A percentile compares a stretch with the other conserved stretches of the same genome.
Conservation (phyloP, 2,888 invertebrate species). For the Marasmarcha lunaedactyla region DNA sequence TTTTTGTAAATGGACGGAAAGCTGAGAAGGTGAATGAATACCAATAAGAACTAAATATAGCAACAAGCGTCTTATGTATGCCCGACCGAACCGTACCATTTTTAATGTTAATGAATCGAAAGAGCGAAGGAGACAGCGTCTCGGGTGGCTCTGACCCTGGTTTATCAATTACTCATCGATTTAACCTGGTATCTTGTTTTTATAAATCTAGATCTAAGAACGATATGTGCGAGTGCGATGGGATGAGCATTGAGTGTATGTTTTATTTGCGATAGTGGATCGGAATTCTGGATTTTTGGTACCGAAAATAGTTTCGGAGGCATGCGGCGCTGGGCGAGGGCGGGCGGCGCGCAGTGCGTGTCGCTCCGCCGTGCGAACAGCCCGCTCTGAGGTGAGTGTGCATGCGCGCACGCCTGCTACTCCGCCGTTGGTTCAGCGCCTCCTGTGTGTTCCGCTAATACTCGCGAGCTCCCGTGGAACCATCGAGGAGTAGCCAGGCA, state of each 20-base stretch:
- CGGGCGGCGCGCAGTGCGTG: conserved; percentile 62
- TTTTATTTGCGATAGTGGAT: conserved; percentile 43
- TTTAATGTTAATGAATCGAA: background rate
- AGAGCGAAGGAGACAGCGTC: background rate
- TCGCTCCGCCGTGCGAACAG: conserved; percentile 69
- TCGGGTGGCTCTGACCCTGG: background rate
- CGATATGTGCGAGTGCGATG: conserved; percentile 43
- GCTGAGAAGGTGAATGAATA: background rate
- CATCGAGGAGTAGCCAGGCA: conserved; percentile 49
- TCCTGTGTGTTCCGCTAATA: conserved; percentile 15
- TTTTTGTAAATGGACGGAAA: background rate
- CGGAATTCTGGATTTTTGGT: conserved; percentile 66
- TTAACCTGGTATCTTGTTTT: background rate
- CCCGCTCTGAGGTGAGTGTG: conserved; percentile 63
- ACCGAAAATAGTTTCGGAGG: conserved; percentile 67
- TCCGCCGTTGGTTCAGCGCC: conserved; percentile 22
- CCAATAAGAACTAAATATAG: background rate
- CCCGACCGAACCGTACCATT: background rate
- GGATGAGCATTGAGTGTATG: conserved; percentile 25
- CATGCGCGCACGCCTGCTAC: conserved; percentile 34
- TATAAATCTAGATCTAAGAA: background rate
- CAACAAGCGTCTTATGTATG: background rate
- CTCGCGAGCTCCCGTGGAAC: conserved; percentile 16
- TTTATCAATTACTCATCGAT: background rate
- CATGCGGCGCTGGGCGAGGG: conserved; percentile 44